These are phyloP conservation scores for Drosophila anomalata DNA, from an alignment of 2,888 invertebrate genomes.

Conservation along the genomic window DNA sequence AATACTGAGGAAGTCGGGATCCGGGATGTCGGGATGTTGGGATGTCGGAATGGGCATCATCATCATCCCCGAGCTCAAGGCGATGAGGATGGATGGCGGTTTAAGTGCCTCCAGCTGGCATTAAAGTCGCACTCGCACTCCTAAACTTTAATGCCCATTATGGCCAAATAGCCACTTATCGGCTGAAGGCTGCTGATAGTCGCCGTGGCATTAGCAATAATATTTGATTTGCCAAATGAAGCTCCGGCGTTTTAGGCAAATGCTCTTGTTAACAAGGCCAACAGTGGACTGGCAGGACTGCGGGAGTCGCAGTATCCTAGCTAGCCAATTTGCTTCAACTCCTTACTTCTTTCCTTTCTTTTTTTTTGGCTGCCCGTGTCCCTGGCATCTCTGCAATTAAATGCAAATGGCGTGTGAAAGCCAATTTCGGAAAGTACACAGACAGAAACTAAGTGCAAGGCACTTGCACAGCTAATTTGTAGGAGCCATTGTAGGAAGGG, in stretches of 20 bases:
- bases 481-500: conserved; percentile 8
- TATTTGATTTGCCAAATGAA: conserved; percentile 68
- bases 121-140: conserved; percentile 29
- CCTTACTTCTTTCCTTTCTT: neutral
- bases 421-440: conserved; percentile 75
- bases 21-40: too few relatives aligned
- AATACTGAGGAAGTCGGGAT: conserved; percentile 12
- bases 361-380: neutral
- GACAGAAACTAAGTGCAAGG: conserved; percentile 69
- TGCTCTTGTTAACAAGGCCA: conserved; percentile 69
- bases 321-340: neutral
- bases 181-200: conserved; percentile 36
- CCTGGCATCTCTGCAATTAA: conserved; percentile 64
- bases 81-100: conserved; percentile 36
- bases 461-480: conserved; percentile 71
- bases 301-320: neutral
- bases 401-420: conserved; percentile 80
- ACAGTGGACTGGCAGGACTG: conserved; percentile 9
- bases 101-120: conserved; percentile 27
- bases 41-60: neutral
- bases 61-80: neutral
- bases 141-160: conserved; percentile 44
- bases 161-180: conserved; percentile 59
- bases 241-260: conserved; percentile 57
- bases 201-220: conserved; percentile 57